Base-by-base conservation (phyloP, 2,797 vertebrate species). In the Muraenolepis orangiensis region DNA sequence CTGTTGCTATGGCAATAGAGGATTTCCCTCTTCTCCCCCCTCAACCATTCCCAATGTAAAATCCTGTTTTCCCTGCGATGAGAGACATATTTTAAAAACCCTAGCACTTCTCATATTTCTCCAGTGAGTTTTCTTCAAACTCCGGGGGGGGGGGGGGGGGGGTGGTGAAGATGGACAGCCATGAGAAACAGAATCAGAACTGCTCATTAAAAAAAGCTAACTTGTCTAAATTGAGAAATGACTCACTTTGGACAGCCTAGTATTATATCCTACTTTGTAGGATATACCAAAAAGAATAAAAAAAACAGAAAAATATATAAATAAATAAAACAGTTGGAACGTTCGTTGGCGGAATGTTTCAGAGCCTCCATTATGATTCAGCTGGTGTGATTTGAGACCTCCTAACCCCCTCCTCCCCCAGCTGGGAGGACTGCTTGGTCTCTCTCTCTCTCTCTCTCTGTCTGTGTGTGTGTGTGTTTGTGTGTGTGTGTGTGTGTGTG, bases 1-100 rank as follows among this genome's bases (percentile, higher is more conserved):
- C 26, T 66, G 64, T 66, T 30, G 29, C 64, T 30, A 66, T 66
- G 29, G 29, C 64, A 30, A 66, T 66, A 66, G 29, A 66, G 29
- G 64, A 30, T 66, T 66, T 18, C 14, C 26, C 28, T 1, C 1
- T 66, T 4, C 2, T n/a, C 51, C 11, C n/a, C n/a, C 61, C n/a
- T 14, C 29, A 14, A 14, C 14, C n/a, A 30, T 18, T 14, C 26
- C 14, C n/a, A 30, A 28, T 14, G 26, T 14, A 29, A 13, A 76
- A 76, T 77, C 23, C 42, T 72, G 40, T 82, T 78, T 78, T 81
- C 34, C 6, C 4, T 13, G 23, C 16, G n/a, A 30, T 20, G 13
- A 72, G 61, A 32, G 14, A 66, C 26, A 46, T 36, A 36, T 57
- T 57, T 20, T 57, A 23, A 6, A 12, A 6, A 20, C 4, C 42